Evolutionary conservation across 2,888 invertebrate species (phyloP), one percentile per base, ranked within the genome.

Genomic region (Tiliacea citrago): DNA sequence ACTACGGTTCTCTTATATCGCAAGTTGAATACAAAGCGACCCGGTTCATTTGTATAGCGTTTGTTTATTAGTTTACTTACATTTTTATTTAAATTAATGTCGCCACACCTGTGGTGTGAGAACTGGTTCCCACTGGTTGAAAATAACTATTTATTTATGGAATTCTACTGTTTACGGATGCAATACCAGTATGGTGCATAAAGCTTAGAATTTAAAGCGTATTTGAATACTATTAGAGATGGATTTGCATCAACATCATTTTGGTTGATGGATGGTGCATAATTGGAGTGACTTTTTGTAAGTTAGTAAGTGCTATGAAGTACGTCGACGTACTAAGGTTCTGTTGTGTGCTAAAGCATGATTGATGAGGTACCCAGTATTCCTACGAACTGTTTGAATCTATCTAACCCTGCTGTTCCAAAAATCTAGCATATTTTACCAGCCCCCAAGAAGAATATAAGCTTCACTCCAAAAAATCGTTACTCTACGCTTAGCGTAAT

Each of bases 1-100:
- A 91, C 79, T 71, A 35, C 51, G 51, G 12, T 78, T 85, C 87
- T 88, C 81, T 81, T 78, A 76, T 82, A 84, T 85, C 85, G 71
- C 74, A 72, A 69, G 62, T 67, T 83, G 89, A 84, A 87, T 86
- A 83, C 81, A 77, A 80, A 87, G 80, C 83, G 65, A 77, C 73
- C 63, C 57, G 77, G 68, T 82, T 62, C 61, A 65, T 70, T 45
- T 29, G 24, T 45, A 60, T 65, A 51, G 35, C 51, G 74, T 74
- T 69, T 66, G 58, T 81, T 81, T 84, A 78, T 85, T 71, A 68
- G 71, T 82, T 82, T 66, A 70, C 63, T 78, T 71, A 69, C 39
- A 70, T 73, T 80, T 75, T 80, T 76, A 68, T 72, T 71, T 72
- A 71, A 72, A 84, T 84, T 51, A 21, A 13, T 73, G 47, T 76